phyloP scores from a whole-genome alignment of 2,888 invertebrate genomes.

The Spisula solida region DNA sequence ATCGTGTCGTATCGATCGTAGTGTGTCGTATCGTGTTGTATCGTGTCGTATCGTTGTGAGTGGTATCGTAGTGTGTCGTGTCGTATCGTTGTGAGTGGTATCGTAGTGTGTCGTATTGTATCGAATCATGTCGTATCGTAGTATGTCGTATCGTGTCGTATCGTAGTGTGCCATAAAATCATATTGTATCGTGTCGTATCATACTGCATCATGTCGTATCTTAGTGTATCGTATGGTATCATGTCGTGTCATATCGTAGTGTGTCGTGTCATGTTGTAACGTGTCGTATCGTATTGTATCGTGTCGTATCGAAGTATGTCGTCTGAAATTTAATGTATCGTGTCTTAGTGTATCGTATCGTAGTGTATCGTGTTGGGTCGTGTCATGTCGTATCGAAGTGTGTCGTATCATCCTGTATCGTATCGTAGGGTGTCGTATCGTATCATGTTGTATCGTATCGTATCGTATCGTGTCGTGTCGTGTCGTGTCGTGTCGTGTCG shows the following conservation, averaged over 20 bases:
- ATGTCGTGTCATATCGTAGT: no score
- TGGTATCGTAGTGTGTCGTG: no score
- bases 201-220: conserved; percentile 29
- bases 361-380: not conserved
- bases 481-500: not conserved
- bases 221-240: no score
- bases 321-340: no score
- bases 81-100: not conserved
- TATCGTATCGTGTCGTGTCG: no score
- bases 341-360: no score
- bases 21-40: no score
- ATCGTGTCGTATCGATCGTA: conserved; percentile 36
- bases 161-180: no score
- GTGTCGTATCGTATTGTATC: not conserved
- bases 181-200: no score
- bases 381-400: conserved; percentile 38
- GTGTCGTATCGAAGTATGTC: not conserved
- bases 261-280: not conserved
- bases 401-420: no score
- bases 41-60: not conserved
- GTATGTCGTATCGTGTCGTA: conserved; percentile 10
- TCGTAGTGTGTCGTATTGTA: not conserved
- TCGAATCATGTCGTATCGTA: no score
- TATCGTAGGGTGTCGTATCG: no score
- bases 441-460: not conserved